A percentile compares a stretch with the other conserved stretches of the same genome.
These are phyloP conservation scores for Drosophila greeni DNA, from an alignment of 2,888 invertebrate genomes.

Conservation along the genomic window DNA sequence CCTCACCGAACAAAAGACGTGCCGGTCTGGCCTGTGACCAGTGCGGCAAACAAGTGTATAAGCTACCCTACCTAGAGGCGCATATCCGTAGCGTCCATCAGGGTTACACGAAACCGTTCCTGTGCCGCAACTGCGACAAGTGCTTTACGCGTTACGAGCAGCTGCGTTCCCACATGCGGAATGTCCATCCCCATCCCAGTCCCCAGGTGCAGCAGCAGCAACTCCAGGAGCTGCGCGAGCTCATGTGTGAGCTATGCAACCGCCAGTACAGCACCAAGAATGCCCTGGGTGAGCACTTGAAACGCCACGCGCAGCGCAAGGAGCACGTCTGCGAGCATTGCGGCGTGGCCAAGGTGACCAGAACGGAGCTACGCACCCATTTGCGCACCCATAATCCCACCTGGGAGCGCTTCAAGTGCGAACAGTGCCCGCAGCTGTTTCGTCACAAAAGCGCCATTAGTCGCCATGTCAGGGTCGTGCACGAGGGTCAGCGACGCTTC, in stretches of 20 bases:
- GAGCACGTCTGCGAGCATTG: slow-evolving; percentile 74
- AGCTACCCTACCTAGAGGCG: slow-evolving; percentile 72
- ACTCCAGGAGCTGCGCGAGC: slow-evolving; percentile 37
- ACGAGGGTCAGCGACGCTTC: slow-evolving; percentile 74
- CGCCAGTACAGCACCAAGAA: slow-evolving; percentile 74
- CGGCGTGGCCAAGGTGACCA: slow-evolving; percentile 75
- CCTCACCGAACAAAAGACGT: slow-evolving; percentile 46
- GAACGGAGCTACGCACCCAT: slow-evolving; percentile 73
- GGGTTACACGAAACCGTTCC: slow-evolving; percentile 73
- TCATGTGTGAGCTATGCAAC: slow-evolving; percentile 69
- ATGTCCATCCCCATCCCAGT: slow-evolving; percentile 49
- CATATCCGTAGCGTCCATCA: slow-evolving; percentile 73
- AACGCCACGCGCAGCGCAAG: slow-evolving; percentile 73
- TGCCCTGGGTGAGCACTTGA: slow-evolving; percentile 74
- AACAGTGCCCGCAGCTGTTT: slow-evolving; percentile 73
- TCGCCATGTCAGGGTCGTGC: slow-evolving; percentile 73
- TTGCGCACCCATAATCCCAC: slow-evolving; percentile 75
- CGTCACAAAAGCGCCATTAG: slow-evolving; percentile 74
- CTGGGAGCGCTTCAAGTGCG: slow-evolving; percentile 74
- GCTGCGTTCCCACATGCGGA: slow-evolving; percentile 65
- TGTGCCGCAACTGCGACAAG: slow-evolving; percentile 68
- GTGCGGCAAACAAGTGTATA: slow-evolving; percentile 73
- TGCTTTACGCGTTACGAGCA: slow-evolving; percentile 70
- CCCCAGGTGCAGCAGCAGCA: slow-evolving; percentile 14
- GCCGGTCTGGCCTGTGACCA: slow-evolving; percentile 56